Conservation (phyloP, 2,888 invertebrate genomes). For the Acanthopleura granulata region DNA sequence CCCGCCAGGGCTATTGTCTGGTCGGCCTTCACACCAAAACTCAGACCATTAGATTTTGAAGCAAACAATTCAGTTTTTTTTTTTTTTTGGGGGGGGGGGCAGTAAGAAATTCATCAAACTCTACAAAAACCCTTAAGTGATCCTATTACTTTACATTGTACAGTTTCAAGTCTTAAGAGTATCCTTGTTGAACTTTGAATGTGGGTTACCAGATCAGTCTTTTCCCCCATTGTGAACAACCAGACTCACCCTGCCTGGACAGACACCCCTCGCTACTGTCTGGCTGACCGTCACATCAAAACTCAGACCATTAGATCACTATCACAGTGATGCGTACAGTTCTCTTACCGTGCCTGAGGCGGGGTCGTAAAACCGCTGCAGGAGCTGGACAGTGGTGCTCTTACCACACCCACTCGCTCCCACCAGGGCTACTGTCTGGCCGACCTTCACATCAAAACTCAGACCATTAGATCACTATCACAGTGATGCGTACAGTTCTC, state of each 20-base stretch:
- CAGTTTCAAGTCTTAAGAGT: too few species aligned
- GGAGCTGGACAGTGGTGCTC: conserved; percentile 86
- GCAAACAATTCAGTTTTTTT: too few species aligned
- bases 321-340: too few species aligned
- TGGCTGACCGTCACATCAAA: conserved; percentile 63
- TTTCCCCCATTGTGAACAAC: too few species aligned
- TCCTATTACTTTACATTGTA: too few species aligned
- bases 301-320: conserved; percentile 58
- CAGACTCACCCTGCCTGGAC: too few species aligned
- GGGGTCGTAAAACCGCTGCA: conserved; percentile 84
- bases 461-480: conserved; percentile 58
- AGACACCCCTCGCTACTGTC: too few species aligned
- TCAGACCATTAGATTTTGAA: conserved; percentile 67
- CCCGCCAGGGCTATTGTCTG: conserved; percentile 71
- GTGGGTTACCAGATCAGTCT: too few species aligned
- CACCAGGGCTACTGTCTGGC: conserved; percentile 68
- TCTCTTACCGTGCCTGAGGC: conserved; percentile 50
- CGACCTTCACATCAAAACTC: conserved; percentile 61
- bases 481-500: not conserved
- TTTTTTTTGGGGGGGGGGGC: too few species aligned
- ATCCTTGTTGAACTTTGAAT: too few species aligned
- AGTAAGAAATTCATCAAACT: too few species aligned
- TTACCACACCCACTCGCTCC: conserved; percentile 90
- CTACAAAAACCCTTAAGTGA: too few species aligned
- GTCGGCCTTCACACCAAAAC: conserved; percentile 61